Evolutionary conservation across 2,888 invertebrate genomes (phyloP).

Genomic region (Diadegma fenestrale): DNA sequence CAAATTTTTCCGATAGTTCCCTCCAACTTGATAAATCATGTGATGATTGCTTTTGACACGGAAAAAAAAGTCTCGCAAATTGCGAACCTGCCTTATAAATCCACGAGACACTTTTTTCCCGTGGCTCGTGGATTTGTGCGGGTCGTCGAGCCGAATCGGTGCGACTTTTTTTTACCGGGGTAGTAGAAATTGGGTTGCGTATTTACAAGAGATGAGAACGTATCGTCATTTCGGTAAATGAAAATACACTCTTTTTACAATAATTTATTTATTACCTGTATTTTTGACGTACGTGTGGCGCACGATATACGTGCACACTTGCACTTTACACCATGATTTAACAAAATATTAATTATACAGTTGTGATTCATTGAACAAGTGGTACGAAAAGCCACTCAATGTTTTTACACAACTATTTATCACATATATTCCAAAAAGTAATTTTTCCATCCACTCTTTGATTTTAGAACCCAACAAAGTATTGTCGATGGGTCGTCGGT

Average conservation of each 20-base stretch:
- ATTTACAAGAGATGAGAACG: not conserved
- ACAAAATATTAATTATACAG: too few relatives aligned
- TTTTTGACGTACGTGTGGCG: not conserved
- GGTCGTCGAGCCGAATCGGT: not conserved
- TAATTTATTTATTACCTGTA: constrained; percentile 5
- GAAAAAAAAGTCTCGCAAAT: constrained; percentile 17
- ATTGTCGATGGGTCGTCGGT: not conserved
- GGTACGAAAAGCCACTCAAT: too few relatives aligned
- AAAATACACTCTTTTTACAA: not conserved
- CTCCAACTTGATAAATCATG: constrained; percentile 2
- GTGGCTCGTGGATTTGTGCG: not conserved
- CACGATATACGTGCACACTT: not conserved
- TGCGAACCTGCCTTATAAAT: not conserved
- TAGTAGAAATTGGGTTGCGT: not conserved
- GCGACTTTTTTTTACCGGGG: not conserved
- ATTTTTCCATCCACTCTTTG: too few relatives aligned
- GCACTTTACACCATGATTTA: not conserved
- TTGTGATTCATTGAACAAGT: not conserved
- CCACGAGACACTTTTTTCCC: constrained; percentile 14
- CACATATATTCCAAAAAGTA: too few relatives aligned
- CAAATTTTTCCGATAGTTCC: constrained; percentile 22
- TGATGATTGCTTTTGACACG: not conserved
- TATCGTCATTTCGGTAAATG: not conserved
- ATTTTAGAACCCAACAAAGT: not conserved
- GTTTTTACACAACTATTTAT: too few relatives aligned